A percentile compares a stretch with the other conserved stretches of the same genome.
phyloP scores from a whole-genome alignment of 2,797 vertebrate species.

The Adrianichthys oophorus region DNA sequence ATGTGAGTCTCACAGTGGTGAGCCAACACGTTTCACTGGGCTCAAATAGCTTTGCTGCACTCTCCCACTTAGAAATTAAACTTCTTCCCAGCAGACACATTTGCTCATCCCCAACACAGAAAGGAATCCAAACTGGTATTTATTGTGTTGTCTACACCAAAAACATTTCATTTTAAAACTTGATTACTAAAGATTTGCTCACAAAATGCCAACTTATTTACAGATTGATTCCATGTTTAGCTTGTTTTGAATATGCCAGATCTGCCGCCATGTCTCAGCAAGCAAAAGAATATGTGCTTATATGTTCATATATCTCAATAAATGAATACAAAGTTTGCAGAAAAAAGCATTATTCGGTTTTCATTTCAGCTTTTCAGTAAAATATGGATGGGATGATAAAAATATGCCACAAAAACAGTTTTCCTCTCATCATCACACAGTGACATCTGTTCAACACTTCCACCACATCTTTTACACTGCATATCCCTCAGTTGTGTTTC shows the following conservation, averaged over 20 bases:
- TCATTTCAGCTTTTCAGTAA: background rate
- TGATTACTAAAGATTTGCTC: slow-evolving; percentile 3
- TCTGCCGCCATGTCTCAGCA: too few relatives aligned
- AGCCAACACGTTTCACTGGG: slow-evolving; percentile 67
- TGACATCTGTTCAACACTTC: slow-evolving; percentile 62
- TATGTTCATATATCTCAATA: too few relatives aligned
- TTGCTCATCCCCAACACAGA: slow-evolving; percentile 37
- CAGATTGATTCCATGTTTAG: too few relatives aligned
- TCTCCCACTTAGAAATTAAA: slow-evolving; percentile 68
- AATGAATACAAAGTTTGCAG: background rate
- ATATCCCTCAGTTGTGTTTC: slow-evolving; percentile 37
- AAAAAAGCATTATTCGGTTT: background rate
- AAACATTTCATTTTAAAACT: slow-evolving; percentile 24
- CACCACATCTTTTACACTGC: slow-evolving; percentile 34
- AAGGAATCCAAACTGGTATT: slow-evolving; percentile 30
- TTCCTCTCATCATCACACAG: slow-evolving; percentile 50
- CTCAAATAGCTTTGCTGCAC: slow-evolving; percentile 68
- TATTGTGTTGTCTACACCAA: slow-evolving; percentile 29
- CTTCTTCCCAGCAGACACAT: slow-evolving; percentile 61
- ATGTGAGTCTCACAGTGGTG: slow-evolving; percentile 68
- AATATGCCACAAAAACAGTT: slow-evolving; percentile 45
- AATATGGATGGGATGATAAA: slow-evolving; percentile 41
- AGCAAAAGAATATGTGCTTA: too few relatives aligned
- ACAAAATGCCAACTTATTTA: too few relatives aligned
- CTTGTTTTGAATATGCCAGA: too few relatives aligned